Evolutionary conservation across 2,797 vertebrate species (phyloP), one percentile per base, ranked within the genome.

Genomic region (Myripristis jacobus): DNA sequence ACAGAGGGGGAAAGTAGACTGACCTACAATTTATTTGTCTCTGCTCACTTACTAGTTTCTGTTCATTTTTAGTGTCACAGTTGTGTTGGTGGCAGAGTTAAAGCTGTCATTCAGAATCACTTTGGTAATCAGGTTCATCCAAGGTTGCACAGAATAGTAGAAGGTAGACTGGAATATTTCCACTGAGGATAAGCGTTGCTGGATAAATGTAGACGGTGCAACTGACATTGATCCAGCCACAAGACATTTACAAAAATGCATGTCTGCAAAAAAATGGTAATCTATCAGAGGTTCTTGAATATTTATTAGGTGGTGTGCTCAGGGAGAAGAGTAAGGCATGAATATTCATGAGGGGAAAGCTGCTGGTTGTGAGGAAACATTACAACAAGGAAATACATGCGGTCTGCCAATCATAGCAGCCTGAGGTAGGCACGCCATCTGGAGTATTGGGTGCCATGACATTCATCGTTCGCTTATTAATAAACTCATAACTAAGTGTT

Each of bases 301-400:
- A 92, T 91, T 88, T 75, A 91, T 89, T 13, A 69, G 22, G 27
- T 21, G 54, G 71, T 38, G 57, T 8, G 69, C 79, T 79, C 52
- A 27, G 55, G 68, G 10, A 76, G 66, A 65, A 60, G 66, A 70
- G 50, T 47, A 68, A 15, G 0, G 54, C 25, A 73, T 89, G 85
- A 83, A 91, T 91, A 92, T 91, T 78, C 80, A 92, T 82, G 59
- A 81, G 67, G 27, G 60, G 63, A 62, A 79, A 31, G 22, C 66
- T 50, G 51, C 66, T 68, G 66, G 59, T 73, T 58, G 41, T 2
- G 22, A 77, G 66, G 55, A 73, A 77, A 74, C 79, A 22, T 64
- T 72, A 62, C 52, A 73, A 64, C 60, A 38, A 54, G 16, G 43
- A 21, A 55, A 57, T 50, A 69, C 74, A 52, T 10, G 38, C 29